Evolutionary conservation across 2,797 vertebrate genomes (phyloP).

Genomic region (Sitta carolinensis): DNA sequence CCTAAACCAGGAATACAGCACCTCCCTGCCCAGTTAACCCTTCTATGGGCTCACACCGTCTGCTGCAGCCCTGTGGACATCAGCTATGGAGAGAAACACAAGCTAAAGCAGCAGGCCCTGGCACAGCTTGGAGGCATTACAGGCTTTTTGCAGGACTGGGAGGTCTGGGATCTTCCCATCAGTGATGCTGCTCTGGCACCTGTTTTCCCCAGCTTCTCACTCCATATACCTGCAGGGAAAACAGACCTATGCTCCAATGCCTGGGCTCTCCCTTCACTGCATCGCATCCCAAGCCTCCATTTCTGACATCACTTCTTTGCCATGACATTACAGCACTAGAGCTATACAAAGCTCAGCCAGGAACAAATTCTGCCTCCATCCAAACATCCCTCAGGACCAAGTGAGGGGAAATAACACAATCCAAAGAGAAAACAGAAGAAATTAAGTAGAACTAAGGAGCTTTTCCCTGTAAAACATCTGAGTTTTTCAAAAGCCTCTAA

Average conservation of each 20-base stretch:
- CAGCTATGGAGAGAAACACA: neutral
- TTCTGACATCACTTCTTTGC: neutral
- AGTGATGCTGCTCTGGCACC: neutral
- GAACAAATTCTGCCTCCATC: neutral
- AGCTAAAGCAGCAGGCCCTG: neutral
- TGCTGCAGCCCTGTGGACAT: neutral
- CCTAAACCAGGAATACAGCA: neutral
- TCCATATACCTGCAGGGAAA: neutral
- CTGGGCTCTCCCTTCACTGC: neutral
- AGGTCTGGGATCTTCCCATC: neutral
- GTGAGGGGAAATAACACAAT: neutral
- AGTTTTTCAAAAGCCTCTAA: neutral
- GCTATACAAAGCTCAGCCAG: neutral
- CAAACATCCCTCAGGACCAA: neutral
- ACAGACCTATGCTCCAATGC: neutral
- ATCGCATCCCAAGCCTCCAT: neutral
- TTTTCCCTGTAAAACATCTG: neutral
- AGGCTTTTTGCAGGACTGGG: neutral
- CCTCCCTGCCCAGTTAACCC: neutral
- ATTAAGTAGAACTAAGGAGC: neutral
- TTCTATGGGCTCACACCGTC: neutral
- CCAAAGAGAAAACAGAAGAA: neutral
- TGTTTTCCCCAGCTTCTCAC: neutral
- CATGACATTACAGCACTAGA: neutral
- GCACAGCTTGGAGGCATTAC: neutral